Evolutionary conservation across 2,888 invertebrate species (phyloP).

Genomic region (Acronicta aceris): DNA sequence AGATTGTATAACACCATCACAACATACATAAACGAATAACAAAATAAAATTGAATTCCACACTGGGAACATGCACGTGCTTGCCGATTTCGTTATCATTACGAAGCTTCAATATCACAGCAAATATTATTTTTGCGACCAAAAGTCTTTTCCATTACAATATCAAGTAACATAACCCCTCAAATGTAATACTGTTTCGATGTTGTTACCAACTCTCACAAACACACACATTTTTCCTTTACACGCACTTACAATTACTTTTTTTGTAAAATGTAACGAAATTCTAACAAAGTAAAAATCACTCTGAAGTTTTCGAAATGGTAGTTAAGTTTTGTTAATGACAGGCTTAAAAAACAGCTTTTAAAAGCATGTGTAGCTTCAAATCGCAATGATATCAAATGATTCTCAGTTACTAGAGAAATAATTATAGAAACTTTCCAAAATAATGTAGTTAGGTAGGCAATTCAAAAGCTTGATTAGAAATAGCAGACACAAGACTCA

Average conservation of each 20-base stretch:
- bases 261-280: constrained; percentile 34
- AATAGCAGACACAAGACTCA: constrained; percentile 56
- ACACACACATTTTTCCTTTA: constrained; percentile 61
- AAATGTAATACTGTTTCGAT: constrained; percentile 55
- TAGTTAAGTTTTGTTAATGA: constrained; percentile 46
- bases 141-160: constrained; percentile 57
- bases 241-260: constrained; percentile 61
- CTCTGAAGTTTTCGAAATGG: constrained; percentile 29
- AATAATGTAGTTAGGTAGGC: constrained; percentile 58
- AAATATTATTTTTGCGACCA: constrained; percentile 63
- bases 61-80: constrained; percentile 73
- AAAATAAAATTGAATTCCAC: constrained; percentile 57
- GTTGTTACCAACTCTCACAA: constrained; percentile 56
- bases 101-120: constrained; percentile 68
- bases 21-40: constrained; percentile 55
- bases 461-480: constrained; percentile 58
- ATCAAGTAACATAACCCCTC: constrained; percentile 55
- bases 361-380: constrained; percentile 73
- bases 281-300: constrained; percentile 36
- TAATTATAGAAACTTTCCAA: constrained; percentile 39
- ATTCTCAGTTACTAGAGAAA: constrained; percentile 45
- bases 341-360: constrained; percentile 73
- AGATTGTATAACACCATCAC: constrained; percentile 53
- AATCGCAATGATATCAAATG: constrained; percentile 43
- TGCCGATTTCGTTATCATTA: constrained; percentile 68